A percentile compares a stretch with the other conserved stretches of the same genome.
These are phyloP conservation scores for Euborellia annulipes DNA, from an alignment of 1,140 invertebrate species.

Conservation along the genomic window DNA sequence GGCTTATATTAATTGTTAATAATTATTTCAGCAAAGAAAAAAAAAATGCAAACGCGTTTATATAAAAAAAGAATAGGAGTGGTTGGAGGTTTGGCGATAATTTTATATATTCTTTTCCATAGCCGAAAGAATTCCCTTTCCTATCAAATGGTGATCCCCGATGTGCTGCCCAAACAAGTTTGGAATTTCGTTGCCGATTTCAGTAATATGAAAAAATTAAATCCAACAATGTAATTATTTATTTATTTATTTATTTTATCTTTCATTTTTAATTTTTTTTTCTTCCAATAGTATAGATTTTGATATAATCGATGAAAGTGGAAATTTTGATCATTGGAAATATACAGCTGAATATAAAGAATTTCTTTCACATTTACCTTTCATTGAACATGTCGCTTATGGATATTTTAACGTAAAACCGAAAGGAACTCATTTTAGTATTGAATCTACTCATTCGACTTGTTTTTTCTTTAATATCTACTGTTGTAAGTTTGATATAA, in stretches of 20 bases:
- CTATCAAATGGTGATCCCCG: too few species aligned
- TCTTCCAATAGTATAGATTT: conserved; percentile 37
- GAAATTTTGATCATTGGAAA: conserved; percentile 49
- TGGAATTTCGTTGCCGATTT: conserved; percentile 62
- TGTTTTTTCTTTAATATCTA: conserved; percentile 39
- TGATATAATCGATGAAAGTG: conserved; percentile 40
- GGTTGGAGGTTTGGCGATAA: too few species aligned
- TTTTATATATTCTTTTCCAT: too few species aligned
- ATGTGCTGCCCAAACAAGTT: conserved; percentile 18
- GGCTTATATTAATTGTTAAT: too few species aligned
- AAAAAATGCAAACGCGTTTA: too few species aligned
- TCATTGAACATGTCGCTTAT: conserved; percentile 35
- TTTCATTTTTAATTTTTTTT: conserved; percentile 6
- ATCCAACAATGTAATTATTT: conserved; percentile 50
- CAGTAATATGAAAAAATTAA: conserved; percentile 49
- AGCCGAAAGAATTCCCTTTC: too few species aligned
- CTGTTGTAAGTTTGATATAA: conserved; percentile 43
- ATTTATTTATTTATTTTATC: conserved; percentile 3
- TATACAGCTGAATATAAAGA: conserved; percentile 50
- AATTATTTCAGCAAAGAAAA: too few species aligned
- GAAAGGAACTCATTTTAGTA: conserved; percentile 29
- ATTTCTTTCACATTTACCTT: conserved; percentile 42
- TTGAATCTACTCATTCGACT: conserved; percentile 43
- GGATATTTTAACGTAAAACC: conserved; percentile 41
- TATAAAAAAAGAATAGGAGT: too few species aligned